Percentiles rank a stretch among this genome's conserved stretches.
These are phyloP conservation scores for Leucania comma DNA, from an alignment of 2,888 invertebrate species.

Conservation along the genomic window DNA sequence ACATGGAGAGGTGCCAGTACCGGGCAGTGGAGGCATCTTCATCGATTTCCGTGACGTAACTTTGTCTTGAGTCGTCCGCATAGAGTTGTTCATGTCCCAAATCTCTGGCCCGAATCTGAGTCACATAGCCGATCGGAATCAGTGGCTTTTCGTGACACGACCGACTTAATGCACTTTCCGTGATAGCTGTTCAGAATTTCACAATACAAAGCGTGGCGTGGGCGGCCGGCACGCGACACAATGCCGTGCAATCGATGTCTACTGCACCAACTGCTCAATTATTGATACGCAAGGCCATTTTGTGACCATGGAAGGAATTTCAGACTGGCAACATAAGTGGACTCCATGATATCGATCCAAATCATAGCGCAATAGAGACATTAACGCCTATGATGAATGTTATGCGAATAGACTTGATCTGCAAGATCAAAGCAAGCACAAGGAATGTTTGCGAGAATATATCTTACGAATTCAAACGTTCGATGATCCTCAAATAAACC, in stretches of 20 bases:
- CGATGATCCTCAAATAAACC: slow-evolving; percentile 12
- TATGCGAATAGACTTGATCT: slow-evolving; percentile 31
- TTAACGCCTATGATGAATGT: slow-evolving; percentile 19
- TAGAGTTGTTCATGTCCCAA: slow-evolving; percentile 40
- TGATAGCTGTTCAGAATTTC: slow-evolving; percentile 62
- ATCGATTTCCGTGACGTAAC: slow-evolving; percentile 59
- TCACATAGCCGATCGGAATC: slow-evolving; percentile 58
- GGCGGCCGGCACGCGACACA: slow-evolving; percentile 60
- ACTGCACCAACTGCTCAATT: slow-evolving; percentile 63
- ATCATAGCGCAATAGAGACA: slow-evolving; percentile 27
- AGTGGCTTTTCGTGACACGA: slow-evolving; percentile 56
- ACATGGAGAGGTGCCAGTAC: slow-evolving; percentile 61
- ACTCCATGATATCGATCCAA: slow-evolving; percentile 43
- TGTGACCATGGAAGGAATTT: slow-evolving; percentile 59
- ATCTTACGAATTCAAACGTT: slow-evolving; percentile 19
- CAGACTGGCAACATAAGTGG: slow-evolving; percentile 46
- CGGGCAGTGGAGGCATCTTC: slow-evolving; percentile 40
- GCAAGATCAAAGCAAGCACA: slow-evolving; percentile 38
- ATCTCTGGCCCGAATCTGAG: slow-evolving; percentile 59
- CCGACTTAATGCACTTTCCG: slow-evolving; percentile 60
- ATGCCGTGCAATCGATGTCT: slow-evolving; percentile 63
- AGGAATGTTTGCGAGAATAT: slow-evolving; percentile 20
- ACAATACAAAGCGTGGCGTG: slow-evolving; percentile 48
- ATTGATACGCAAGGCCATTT: slow-evolving; percentile 65
- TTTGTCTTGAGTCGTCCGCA: slow-evolving; percentile 46